These are phyloP conservation scores for Hylyphantes graminicola DNA, from an alignment of 1,140 invertebrate species.

Conservation along the genomic window DNA sequence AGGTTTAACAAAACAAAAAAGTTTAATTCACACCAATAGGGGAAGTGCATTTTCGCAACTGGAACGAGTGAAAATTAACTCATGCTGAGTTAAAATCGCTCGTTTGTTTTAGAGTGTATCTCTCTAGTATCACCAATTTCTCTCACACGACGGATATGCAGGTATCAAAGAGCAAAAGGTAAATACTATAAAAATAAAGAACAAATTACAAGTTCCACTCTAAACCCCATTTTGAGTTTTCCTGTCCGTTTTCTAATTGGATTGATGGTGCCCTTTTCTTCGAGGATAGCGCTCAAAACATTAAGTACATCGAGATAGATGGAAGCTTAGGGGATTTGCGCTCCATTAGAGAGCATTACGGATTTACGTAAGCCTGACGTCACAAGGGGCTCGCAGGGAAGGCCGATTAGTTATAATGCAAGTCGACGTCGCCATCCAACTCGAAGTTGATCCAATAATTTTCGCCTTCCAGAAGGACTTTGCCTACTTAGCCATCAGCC, in stretches of 20 bases:
- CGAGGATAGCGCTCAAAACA: constrained; percentile 45
- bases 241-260: constrained; percentile 29
- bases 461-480: not conserved
- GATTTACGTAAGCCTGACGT: constrained; percentile 44
- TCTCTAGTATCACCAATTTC: no score
- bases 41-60: no score
- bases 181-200: no score
- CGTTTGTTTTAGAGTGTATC: no score
- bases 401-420: constrained; percentile 49
- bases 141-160: no score
- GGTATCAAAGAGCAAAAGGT: no score
- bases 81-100: no score
- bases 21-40: no score
- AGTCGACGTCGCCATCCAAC: constrained; percentile 17
- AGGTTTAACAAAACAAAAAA: no score
- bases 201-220: no score
- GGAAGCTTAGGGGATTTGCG: constrained; percentile 49
- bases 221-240: not conserved
- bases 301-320: constrained; percentile 43
- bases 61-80: no score
- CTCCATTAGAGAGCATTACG: constrained; percentile 50
- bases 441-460: constrained; percentile 45
- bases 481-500: constrained; percentile 14
- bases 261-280: constrained; percentile 43
- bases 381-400: constrained; percentile 24